Percentiles rank a stretch among this genome's conserved stretches.
These are phyloP conservation scores for Dasysyrphus albostriatus DNA, from an alignment of 2,888 invertebrate genomes.

Conservation along the genomic window DNA sequence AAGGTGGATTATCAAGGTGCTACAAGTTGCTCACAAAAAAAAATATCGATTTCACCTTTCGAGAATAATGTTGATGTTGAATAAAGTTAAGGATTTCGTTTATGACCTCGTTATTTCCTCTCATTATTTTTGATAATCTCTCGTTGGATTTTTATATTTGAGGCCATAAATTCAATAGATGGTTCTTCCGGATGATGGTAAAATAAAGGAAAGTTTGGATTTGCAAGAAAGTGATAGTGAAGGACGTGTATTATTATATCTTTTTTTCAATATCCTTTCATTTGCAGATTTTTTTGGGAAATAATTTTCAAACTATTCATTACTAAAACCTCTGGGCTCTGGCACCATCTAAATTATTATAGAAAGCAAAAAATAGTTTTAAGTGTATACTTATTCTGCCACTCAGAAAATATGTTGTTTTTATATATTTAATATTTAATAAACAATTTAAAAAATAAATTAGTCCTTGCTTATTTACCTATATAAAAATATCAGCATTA, in stretches of 20 bases:
- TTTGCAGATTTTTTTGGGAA: background rate
- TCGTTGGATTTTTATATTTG: slow-evolving; percentile 6
- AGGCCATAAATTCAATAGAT: slow-evolving; percentile 6
- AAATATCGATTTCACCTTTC: slow-evolving; percentile 14
- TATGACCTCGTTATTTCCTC: slow-evolving; percentile 22
- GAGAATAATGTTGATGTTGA: background rate
- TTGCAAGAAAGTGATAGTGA: background rate
- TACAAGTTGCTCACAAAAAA: slow-evolving; percentile 8
- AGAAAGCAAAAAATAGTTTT: background rate
- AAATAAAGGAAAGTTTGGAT: background rate
- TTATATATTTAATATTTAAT: background rate
- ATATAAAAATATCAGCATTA: background rate
- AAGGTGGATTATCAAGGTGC: slow-evolving; percentile 16
- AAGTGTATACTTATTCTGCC: too few relatives aligned
- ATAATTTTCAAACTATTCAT: background rate
- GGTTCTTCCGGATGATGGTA: background rate
- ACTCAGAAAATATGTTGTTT: background rate
- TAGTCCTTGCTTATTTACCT: background rate
- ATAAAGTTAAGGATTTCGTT: slow-evolving; percentile 11
- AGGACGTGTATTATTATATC: background rate
- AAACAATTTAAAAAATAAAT: background rate
- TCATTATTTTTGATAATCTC: slow-evolving; percentile 30
- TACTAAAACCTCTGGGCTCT: background rate
- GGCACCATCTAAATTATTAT: background rate
- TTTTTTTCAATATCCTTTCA: background rate